Evolutionary conservation across 30 jellyfish, hydroid and myxozoan genomes (phyloP), one percentile per base, ranked within the genome.

Genomic region (Turritopsis rubra): DNA sequence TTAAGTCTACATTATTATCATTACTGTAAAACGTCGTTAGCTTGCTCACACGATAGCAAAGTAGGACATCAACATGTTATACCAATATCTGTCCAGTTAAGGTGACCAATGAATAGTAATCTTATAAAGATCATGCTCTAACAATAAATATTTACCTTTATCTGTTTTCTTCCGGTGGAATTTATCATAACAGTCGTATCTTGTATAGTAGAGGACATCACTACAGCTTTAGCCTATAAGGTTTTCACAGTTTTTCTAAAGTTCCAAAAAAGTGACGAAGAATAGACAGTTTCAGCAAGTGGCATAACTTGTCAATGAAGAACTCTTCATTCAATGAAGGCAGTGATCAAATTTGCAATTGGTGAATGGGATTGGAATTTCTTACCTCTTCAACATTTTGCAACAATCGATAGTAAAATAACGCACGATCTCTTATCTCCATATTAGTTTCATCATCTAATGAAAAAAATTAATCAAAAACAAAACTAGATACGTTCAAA

Each of bases 371-470:
- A n/a, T n/a, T n/a, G n/a, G n/a, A n/a, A n/a, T n/a, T 53, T 27
- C 93, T 13, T 65, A 89, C 96, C 91, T 79, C 81, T 52, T 85
- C 71, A 17, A 89, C 88, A 52, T 84, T 89, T 8, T 21, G 52
- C 27, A 89, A 31, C 73, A 88, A 84, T 54, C 95, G 27, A 80
- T 79, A 79, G 66, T 89, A 89, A 82, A 89, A 89, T 74, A 84
- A 66, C 25, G 96, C 96, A 26, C 96, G 65, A 80, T 89, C 96
- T 23, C 86, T 90, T 8, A 89, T 84, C 30, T 89, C 96, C 86
- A 89, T 80, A 30, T 89, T 89, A 3, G 60, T 21, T n/a, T 85
- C 95, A 19, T 82, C 75, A 13, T 89, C 96, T 77, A 52, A 31
- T n/a, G 60, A 22, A 1, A 68, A 68, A 68, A 8, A 68, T 7